Evolutionary conservation across 2,113 vertebrate genomes (phyloP), one percentile per base, ranked within the genome.

Genomic region (Misgurnus mizolepis): DNA sequence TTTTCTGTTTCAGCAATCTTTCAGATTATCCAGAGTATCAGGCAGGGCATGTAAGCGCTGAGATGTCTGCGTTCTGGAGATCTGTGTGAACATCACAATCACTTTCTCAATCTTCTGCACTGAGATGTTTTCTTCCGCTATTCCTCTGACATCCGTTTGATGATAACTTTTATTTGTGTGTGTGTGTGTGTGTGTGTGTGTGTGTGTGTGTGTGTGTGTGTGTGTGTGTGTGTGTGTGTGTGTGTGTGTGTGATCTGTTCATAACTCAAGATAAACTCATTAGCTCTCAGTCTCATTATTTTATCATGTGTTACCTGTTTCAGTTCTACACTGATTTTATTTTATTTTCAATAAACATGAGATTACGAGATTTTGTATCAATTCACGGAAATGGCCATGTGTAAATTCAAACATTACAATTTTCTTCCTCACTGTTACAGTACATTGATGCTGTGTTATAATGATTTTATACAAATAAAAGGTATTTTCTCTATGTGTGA

Each of bases 21-120:
- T 85, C 93, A 95, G 90, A 93, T 94, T 76, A 93, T 94, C 86
- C 94, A 94, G 87, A 94, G 93, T 83, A 93, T 94, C 90, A 88
- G 94, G 14, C 93, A 93, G 80, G 92, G 93, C 50, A 88, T 93
- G 87, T 95, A 87, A 91, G 85, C 34, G 6, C 12, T 17, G 45
- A 18, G 11, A 87, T 85, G 69, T 66, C 74, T 45, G 78, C 50
- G 45, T 49, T 79, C 39, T 22, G 76, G 47, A 15, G 22, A 50
- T 55, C 68, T 75, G 34, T 39, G 49, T 22, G 22, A 22, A 22
- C 22, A 22, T 22, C 22, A 22, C 22, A 22, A 58, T 41, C 58
- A 40, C 53, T 18, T 10, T 10, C 71, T 3, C 22, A 77, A 61
- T 73, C 80, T 40, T 11, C 75, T 49, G 49, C 64, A 43, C 22